Conservation (phyloP, 1,140 invertebrate species). For the Caenorhabditis brenneri region DNA sequence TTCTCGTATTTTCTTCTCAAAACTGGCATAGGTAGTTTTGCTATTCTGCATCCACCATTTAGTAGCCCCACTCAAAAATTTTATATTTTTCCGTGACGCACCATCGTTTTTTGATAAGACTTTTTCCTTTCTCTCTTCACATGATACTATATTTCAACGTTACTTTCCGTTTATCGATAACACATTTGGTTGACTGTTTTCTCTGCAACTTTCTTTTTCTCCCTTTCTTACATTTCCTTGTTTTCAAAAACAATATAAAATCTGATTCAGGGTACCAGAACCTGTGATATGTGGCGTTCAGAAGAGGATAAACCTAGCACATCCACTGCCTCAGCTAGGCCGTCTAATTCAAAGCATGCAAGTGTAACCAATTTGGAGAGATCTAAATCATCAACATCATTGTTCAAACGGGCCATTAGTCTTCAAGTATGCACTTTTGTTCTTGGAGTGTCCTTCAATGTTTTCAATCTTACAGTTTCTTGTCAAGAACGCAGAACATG, state of each 20-base stretch:
- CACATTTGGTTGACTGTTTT: background rate
- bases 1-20: background rate
- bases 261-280: background rate
- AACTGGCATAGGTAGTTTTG: too few species aligned
- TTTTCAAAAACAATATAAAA: background rate
- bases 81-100: background rate
- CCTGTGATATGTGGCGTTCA: constrained; percentile 30
- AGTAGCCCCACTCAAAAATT: background rate
- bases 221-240: background rate
- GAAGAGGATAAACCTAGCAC: constrained; percentile 11
- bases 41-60: too few species aligned
- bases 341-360: background rate
- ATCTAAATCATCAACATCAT: background rate
- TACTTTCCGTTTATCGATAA: background rate
- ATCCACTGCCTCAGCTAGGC: background rate
- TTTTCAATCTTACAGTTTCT: background rate
- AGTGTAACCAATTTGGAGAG: constrained; percentile 10
- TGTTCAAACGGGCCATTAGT: constrained; percentile 40
- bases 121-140: background rate
- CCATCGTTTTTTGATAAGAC: background rate
- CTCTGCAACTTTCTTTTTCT: background rate
- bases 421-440: background rate
- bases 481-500: background rate
- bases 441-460: background rate
- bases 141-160: background rate